Evolutionary conservation across 2,888 invertebrate species (phyloP).

Genomic region (Mesopsocus fuscifrons): DNA sequence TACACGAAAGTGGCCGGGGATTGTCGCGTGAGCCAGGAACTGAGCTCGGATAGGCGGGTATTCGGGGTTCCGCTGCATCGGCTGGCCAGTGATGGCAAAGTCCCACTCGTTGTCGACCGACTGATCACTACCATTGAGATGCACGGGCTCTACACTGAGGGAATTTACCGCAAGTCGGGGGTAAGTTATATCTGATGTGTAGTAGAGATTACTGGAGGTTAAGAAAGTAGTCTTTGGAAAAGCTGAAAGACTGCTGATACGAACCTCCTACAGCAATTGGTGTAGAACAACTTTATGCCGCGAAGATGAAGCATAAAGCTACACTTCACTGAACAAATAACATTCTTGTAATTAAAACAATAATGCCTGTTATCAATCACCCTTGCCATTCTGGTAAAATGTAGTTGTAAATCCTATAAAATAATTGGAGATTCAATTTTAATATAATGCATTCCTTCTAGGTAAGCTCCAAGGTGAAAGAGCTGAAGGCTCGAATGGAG

Average conservation of each 20-base stretch:
- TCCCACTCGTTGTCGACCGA: conserved; percentile 75
- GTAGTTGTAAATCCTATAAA: too few relatives aligned
- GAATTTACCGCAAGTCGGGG: conserved; percentile 82
- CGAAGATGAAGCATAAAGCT: neutral
- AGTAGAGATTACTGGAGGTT: neutral
- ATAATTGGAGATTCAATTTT: conserved; percentile 10
- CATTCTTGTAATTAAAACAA: too few relatives aligned
- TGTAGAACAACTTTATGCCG: neutral
- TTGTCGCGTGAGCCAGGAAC: conserved; percentile 30
- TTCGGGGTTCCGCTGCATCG: conserved; percentile 65
- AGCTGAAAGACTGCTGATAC: neutral
- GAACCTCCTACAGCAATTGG: neutral
- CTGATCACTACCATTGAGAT: conserved; percentile 80
- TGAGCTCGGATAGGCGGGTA: conserved; percentile 41
- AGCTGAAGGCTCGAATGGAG: conserved; percentile 54
- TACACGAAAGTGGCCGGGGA: conserved; percentile 46
- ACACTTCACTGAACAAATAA: too few relatives aligned
- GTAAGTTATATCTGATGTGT: conserved; percentile 34
- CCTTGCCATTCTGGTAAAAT: too few relatives aligned
- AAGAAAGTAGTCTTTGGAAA: neutral
- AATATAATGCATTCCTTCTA: too few relatives aligned
- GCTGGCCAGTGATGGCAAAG: conserved; percentile 54
- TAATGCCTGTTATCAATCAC: too few relatives aligned
- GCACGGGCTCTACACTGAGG: conserved; percentile 80
- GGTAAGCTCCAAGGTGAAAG: conserved; percentile 48